These are phyloP conservation scores for Pelmatolapia mariae DNA, from an alignment of 2,113 vertebrate genomes.

Conservation along the genomic window DNA sequence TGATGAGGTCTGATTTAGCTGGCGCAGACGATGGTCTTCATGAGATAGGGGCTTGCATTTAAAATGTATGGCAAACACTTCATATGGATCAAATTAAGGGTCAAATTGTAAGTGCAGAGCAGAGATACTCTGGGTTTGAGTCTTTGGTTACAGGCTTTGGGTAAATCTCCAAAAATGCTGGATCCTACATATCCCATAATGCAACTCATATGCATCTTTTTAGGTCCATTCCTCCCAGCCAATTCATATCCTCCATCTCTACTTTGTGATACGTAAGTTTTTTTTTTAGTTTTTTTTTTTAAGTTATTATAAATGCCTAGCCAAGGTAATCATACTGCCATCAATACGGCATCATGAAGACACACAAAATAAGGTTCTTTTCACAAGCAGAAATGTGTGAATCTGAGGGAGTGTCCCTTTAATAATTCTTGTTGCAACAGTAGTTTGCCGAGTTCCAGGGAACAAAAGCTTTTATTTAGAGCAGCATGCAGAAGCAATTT, in stretches of 20 bases:
- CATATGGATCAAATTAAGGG: not conserved
- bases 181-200: not conserved
- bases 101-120: not conserved
- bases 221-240: not conserved
- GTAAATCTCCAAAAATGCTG: not conserved
- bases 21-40: not conserved
- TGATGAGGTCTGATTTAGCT: not conserved
- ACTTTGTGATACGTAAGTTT: not conserved
- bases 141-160: not conserved
- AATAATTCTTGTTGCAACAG: not conserved
- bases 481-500: not conserved
- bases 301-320: not conserved
- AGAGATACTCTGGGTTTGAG: not conserved
- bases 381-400: not conserved
- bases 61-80: not conserved
- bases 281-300: rapidly evolving
- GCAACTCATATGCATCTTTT: not conserved
- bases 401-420: not conserved
- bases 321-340: not conserved
- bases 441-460: not conserved
- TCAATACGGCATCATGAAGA: not conserved
- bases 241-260: not conserved
- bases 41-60: not conserved
- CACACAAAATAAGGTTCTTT: not conserved
- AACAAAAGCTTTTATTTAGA: not conserved